Percentiles rank a stretch among this genome's conserved stretches.
These are phyloP conservation scores for Natator depressus DNA, from an alignment of 2,113 vertebrate genomes.

Conservation along the genomic window DNA sequence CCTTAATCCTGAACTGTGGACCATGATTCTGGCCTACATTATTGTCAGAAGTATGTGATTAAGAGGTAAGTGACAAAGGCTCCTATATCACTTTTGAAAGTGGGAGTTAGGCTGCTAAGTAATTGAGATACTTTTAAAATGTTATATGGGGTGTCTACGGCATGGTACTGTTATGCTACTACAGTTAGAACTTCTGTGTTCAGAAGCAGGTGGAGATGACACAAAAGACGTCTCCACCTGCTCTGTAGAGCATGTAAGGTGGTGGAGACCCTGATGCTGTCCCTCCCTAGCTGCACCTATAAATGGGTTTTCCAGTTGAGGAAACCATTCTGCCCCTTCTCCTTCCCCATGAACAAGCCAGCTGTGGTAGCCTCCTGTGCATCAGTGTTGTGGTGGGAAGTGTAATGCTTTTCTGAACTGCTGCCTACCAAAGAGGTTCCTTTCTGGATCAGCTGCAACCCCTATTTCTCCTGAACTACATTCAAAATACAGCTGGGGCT, in stretches of 20 bases:
- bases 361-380: background rate
- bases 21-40: background rate
- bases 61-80: background rate
- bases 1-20: background rate
- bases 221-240: background rate
- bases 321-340: background rate
- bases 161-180: background rate
- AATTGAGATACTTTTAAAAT: background rate
- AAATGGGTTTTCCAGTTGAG: background rate
- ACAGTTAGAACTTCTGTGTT: fast-evolving
- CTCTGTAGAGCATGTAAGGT: background rate
- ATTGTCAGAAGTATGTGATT: background rate
- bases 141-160: background rate
- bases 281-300: background rate
- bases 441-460: background rate
- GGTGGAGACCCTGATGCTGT: background rate
- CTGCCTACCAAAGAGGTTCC: background rate
- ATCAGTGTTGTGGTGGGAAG: background rate
- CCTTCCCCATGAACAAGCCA: background rate
- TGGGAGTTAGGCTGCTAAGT: background rate
- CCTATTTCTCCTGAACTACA: background rate
- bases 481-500: slow-evolving; percentile 7
- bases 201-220: background rate
- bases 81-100: background rate
- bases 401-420: background rate